These are phyloP conservation scores for Spisula solida DNA, from an alignment of 2,888 invertebrate species.

Conservation along the genomic window DNA sequence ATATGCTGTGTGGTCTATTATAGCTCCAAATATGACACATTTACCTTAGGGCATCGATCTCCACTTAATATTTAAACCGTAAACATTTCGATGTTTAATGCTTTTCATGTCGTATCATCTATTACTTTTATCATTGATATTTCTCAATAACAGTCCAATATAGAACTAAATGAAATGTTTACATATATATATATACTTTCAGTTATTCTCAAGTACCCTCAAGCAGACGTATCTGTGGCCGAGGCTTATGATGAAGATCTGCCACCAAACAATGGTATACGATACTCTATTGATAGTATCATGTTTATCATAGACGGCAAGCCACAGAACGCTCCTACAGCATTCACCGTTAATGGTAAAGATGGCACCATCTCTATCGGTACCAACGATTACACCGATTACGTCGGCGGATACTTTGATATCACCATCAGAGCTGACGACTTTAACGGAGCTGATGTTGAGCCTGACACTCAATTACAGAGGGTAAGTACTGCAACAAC, in stretches of 20 bases:
- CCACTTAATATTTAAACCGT: too few species aligned
- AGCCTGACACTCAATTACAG: conserved; percentile 42
- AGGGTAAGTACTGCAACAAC: conserved; percentile 44
- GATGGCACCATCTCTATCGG: conserved; percentile 74
- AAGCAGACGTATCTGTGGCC: conserved; percentile 51
- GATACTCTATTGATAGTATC: conserved; percentile 71
- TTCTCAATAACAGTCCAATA: too few species aligned
- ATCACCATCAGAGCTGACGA: conserved; percentile 77
- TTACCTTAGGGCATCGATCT: too few species aligned
- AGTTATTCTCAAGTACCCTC: conserved; percentile 73
- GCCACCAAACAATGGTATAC: conserved; percentile 66
- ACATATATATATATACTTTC: conserved; percentile 35
- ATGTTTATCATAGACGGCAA: conserved; percentile 49
- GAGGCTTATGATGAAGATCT: conserved; percentile 71
- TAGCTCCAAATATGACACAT: too few species aligned
- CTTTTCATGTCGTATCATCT: too few species aligned
- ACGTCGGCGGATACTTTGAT: conserved; percentile 76
- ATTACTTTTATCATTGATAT: too few species aligned
- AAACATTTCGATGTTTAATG: too few species aligned
- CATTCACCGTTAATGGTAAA: conserved; percentile 75
- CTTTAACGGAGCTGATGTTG: conserved; percentile 50
- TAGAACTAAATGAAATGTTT: too few species aligned
- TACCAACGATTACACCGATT: conserved; percentile 73
- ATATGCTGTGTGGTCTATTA: too few species aligned
- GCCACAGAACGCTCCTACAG: conserved; percentile 55